A percentile compares a stretch with the other conserved stretches of the same genome.
Conservation (phyloP, 2,113 vertebrate genomes). For the Oreochromis aureus region DNA sequence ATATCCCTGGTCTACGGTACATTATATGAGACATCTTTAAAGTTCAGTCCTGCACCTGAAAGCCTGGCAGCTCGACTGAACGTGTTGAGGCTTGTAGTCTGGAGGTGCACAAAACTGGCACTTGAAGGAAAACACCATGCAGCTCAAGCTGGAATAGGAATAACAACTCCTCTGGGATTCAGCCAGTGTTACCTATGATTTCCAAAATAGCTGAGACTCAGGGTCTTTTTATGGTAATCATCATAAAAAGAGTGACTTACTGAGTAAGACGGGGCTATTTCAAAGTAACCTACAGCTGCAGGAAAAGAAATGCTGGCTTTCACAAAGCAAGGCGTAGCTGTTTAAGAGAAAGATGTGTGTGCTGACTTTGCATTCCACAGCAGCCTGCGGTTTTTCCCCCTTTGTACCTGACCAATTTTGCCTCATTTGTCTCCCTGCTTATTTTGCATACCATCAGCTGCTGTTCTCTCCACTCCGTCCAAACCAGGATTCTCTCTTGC, state of each 20-base stretch:
- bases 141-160: not conserved
- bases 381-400: constrained; percentile 45
- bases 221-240: not conserved
- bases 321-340: constrained; percentile 20
- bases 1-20: not conserved
- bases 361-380: constrained; percentile 65
- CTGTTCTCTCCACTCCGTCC: not conserved
- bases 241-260: not conserved
- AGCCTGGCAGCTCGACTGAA: not conserved
- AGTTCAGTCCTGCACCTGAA: not conserved
- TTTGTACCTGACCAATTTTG: constrained; percentile 48
- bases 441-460: constrained; percentile 49
- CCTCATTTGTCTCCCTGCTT: constrained; percentile 56
- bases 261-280: not conserved
- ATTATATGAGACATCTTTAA: not conserved
- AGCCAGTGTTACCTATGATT: not conserved
- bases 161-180: not conserved
- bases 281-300: not conserved
- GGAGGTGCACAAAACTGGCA: not conserved
- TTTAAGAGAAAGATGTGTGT: constrained; percentile 4
- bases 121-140: not conserved
- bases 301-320: not conserved
- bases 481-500: not conserved
- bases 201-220: not conserved
- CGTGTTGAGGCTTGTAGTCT: not conserved